Evolutionary conservation across 2,113 vertebrate genomes (phyloP).

Genomic region (Syngnathus typhle): DNA sequence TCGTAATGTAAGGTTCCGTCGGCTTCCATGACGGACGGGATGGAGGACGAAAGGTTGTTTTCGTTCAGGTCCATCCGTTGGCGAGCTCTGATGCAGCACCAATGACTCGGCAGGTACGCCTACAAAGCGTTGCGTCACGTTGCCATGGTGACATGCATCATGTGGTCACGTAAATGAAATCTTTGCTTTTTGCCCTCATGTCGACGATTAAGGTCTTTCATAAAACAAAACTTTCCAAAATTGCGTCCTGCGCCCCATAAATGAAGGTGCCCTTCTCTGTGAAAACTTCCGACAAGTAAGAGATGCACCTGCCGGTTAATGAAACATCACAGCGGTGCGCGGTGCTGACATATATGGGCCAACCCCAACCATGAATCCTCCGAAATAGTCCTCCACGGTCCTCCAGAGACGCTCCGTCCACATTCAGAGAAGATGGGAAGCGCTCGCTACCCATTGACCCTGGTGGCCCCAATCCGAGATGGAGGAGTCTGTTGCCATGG

Average conservation of each 20-base stretch:
- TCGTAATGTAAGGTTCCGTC: no score
- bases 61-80: background rate
- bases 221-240: no score
- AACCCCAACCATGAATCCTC: constrained; percentile 22
- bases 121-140: background rate
- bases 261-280: constrained; percentile 3
- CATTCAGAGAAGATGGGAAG: constrained; percentile 21
- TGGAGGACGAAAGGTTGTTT: background rate
- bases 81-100: background rate
- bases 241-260: no score
- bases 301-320: constrained; percentile 6
- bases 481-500: constrained; percentile 17
- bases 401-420: constrained; percentile 11
- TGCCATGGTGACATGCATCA: background rate
- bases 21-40: background rate
- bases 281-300: constrained; percentile 2
- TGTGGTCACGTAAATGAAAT: no score
- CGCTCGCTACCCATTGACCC: constrained; percentile 13
- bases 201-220: background rate
- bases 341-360: constrained; percentile 32
- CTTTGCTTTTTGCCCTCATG: no score
- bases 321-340: constrained; percentile 24
- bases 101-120: background rate
- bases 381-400: constrained; percentile 15
- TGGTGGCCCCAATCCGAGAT: constrained; percentile 10